These are phyloP conservation scores for Crypturellus tataupa DNA, from an alignment of 2,797 vertebrate species.

Conservation along the genomic window DNA sequence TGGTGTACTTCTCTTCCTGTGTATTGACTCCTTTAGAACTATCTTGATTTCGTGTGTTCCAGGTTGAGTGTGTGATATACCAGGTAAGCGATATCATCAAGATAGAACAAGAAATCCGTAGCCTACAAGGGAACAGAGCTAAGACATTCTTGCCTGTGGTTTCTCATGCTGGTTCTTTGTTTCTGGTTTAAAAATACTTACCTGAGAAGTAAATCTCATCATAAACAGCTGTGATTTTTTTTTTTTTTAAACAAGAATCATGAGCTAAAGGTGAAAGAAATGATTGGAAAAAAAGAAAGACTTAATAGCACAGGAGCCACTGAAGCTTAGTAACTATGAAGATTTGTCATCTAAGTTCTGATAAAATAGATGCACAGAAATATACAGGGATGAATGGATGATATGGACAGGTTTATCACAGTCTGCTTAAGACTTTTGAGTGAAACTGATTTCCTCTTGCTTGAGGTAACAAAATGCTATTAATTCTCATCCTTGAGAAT, in stretches of 20 bases:
- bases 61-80: neutral
- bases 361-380: neutral
- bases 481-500: neutral
- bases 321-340: neutral
- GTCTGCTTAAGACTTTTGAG: neutral
- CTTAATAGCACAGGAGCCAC: neutral
- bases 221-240: neutral
- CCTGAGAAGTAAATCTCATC: neutral
- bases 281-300: neutral
- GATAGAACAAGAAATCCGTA: neutral
- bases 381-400: neutral
- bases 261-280: rapidly evolving
- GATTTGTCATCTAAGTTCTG: neutral
- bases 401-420: neutral
- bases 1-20: neutral
- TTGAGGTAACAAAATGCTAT: neutral
- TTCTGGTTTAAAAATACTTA: neutral
- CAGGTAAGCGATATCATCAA: neutral
- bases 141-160: neutral
- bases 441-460: neutral
- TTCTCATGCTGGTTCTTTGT: neutral
- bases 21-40: neutral
- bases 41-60: neutral
- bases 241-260: neutral
- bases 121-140: neutral